Evolutionary conservation across 2,888 invertebrate genomes (phyloP).

Genomic region (Coenonympha arcania): DNA sequence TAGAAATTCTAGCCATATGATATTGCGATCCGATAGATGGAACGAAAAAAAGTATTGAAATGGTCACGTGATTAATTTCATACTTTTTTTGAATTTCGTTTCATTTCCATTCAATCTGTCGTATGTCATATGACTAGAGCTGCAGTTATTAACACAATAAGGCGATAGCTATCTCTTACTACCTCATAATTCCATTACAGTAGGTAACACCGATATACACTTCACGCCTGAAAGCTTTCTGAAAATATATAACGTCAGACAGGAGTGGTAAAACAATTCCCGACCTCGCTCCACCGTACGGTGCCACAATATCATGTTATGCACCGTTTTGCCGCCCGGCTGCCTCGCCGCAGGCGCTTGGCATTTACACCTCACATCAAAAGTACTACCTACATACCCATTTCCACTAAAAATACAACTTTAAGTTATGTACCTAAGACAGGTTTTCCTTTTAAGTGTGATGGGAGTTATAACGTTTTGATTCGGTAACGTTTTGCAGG

Average conservation of each 20-base stretch:
- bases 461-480: constrained; percentile 9
- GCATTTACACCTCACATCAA: constrained; percentile 2
- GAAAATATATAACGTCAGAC: neutral
- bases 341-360: constrained; percentile 39
- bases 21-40: too few relatives aligned
- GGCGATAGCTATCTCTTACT: too few relatives aligned
- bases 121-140: too few relatives aligned
- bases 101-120: too few relatives aligned
- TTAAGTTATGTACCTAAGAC: neutral
- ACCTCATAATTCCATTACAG: too few relatives aligned
- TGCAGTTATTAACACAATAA: too few relatives aligned
- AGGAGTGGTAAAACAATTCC: constrained; percentile 50
- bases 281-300: constrained; percentile 40
- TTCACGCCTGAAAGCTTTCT: neutral
- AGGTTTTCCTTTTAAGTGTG: neutral
- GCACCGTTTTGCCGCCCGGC: constrained; percentile 58
- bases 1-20: too few relatives aligned
- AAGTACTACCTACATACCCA: constrained; percentile 5
- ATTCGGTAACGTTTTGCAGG: neutral
- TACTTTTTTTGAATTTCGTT: too few relatives aligned
- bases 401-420: constrained; percentile 12
- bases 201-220: too few relatives aligned
- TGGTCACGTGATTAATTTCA: too few relatives aligned
- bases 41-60: too few relatives aligned
- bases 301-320: constrained; percentile 62